phyloP scores from a whole-genome alignment of 2,113 vertebrate species.

The Apaloderma vittatum region DNA sequence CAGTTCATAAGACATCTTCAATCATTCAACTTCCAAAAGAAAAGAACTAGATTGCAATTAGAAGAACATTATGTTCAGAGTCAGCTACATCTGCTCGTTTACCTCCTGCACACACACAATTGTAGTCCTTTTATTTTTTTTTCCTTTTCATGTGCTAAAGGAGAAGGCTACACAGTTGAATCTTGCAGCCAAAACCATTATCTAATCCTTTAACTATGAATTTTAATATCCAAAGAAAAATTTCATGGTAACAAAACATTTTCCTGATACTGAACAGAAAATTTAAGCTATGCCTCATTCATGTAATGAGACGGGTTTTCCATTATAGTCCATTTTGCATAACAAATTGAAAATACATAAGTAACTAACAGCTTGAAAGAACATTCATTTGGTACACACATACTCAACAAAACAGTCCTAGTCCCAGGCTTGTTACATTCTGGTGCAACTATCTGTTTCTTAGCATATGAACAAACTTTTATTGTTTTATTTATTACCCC shows the following conservation, averaged over 20 bases:
- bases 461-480: background rate
- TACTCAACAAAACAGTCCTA: background rate
- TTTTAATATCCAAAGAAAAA: background rate
- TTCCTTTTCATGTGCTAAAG: background rate
- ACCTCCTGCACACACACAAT: background rate
- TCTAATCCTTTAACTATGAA: background rate
- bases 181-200: background rate
- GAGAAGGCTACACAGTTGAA: background rate
- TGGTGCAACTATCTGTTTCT: background rate
- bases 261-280: background rate
- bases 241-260: background rate
- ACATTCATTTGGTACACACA: background rate
- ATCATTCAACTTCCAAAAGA: background rate
- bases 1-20: background rate
- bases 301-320: background rate
- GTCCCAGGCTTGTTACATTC: background rate
- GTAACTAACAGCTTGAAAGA: background rate
- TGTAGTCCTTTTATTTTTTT: background rate
- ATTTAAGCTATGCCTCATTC: background rate
- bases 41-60: background rate
- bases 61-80: background rate
- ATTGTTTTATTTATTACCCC: background rate
- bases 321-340: background rate
- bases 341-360: background rate
- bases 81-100: background rate